Evolutionary conservation across 2,888 invertebrate genomes (phyloP).

Genomic region (Monoplex corrugatus): DNA sequence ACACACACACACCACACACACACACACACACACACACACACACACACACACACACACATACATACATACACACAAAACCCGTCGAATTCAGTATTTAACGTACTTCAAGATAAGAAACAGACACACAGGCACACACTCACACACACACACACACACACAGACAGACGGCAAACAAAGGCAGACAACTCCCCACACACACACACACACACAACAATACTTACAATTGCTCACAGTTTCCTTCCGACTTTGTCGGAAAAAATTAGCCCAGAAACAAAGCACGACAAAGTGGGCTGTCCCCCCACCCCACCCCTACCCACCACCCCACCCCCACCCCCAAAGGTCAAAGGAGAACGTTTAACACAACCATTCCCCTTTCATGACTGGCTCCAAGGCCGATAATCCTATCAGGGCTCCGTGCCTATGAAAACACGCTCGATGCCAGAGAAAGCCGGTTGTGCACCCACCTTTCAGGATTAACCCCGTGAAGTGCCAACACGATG

Average conservation of each 20-base stretch:
- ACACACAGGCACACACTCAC: background rate
- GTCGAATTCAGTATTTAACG: too few species aligned
- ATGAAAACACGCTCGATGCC: too few species aligned
- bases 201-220: background rate
- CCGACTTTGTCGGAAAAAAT: background rate
- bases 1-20: background rate
- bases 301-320: background rate
- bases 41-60: background rate
- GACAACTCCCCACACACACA: background rate
- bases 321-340: background rate
- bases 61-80: conserved; percentile 4
- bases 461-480: too few species aligned
- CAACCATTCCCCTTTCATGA: too few species aligned
- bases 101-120: too few species aligned
- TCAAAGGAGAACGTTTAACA: too few species aligned
- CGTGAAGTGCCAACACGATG: too few species aligned
- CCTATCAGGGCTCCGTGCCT: too few species aligned
- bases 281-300: background rate
- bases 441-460: too few species aligned
- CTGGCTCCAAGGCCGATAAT: too few species aligned
- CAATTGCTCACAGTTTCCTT: background rate
- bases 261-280: background rate
- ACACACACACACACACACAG: conserved; percentile 7
- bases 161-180: background rate
- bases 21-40: background rate